Evolutionary conservation across 2,797 vertebrate genomes (phyloP), one percentile per base, ranked within the genome.

Genomic region (Chiropotes sagulatus): DNA sequence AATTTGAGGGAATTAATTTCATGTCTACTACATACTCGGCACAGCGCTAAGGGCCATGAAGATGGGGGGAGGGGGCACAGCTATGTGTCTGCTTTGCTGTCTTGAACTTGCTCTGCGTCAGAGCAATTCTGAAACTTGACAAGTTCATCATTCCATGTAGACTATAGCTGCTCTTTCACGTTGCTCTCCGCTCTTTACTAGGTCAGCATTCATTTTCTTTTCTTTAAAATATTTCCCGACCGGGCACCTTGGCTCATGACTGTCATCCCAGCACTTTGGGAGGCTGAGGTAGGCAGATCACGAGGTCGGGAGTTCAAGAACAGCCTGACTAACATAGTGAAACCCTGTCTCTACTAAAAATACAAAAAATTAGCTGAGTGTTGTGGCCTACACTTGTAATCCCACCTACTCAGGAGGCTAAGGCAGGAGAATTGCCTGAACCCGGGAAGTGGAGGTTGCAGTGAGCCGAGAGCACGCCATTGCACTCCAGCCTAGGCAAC

Each of bases 1-100:
- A 2, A 8, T 11, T 11, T 48, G n/a, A 12, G 24, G 36, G 22
- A 3, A 48, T 33, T 57, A 48, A 67, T 2, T 19, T 39, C 20
- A 12, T 0, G 7, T 44, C 75, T 24, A 8, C 79, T 17, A 13
- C 36, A 57, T 0, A 1, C 5, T 41, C 17, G 0, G 48, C 13
- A 20, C 0, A 0, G 30, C 11, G 13, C 4, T 4, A 19, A 22
- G 22, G 10, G 3, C 17, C 5, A 0, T 0, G 33, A 44, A 41
- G 15, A 39, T 7, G n/a, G 30, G 28, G 15, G 1, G 64, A 4
- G 17, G 15, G 48, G 48, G 2, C 17, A 39, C 64, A 19, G 30
- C 33, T 19, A 17, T 4, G 33, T n/a, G 4, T 67, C 33, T n/a
- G 64, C 64, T 67, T 67, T 67, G 64, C 33, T 19, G 19, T 9